Conservation (phyloP, 2,797 vertebrate genomes). For the Falco novaeseelandiae region DNA sequence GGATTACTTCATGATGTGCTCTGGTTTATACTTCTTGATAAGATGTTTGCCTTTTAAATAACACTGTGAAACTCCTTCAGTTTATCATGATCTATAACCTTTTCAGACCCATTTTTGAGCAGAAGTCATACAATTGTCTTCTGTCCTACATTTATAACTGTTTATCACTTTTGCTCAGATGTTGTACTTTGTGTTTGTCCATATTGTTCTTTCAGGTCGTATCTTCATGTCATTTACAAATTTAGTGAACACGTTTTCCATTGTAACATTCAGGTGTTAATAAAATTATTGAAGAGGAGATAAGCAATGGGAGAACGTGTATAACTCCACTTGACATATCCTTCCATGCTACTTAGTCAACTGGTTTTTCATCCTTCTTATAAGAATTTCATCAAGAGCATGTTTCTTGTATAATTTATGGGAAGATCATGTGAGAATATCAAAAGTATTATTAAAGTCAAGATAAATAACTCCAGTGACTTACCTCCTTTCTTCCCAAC, state of each 20-base stretch:
- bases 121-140: neutral
- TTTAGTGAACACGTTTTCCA: rapidly evolving
- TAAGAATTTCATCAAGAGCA: neutral
- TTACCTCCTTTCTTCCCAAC: neutral
- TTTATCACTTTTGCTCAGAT: neutral
- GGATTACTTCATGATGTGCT: neutral
- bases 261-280: neutral
- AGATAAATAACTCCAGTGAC: neutral
- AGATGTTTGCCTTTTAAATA: neutral
- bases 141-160: neutral
- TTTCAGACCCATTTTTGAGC: neutral
- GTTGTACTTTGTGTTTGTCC: neutral
- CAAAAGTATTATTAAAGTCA: neutral
- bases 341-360: neutral
- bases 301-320: neutral
- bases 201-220: neutral
- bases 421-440: neutral
- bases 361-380: neutral
- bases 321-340: neutral
- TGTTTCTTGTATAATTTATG: neutral
- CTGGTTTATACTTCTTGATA: neutral
- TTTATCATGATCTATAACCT: neutral
- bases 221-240: neutral
- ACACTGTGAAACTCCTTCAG: neutral
- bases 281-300: neutral